These are phyloP conservation scores for Manis crassicaudata DNA, from an alignment of 2,797 vertebrate genomes.

Conservation along the genomic window DNA sequence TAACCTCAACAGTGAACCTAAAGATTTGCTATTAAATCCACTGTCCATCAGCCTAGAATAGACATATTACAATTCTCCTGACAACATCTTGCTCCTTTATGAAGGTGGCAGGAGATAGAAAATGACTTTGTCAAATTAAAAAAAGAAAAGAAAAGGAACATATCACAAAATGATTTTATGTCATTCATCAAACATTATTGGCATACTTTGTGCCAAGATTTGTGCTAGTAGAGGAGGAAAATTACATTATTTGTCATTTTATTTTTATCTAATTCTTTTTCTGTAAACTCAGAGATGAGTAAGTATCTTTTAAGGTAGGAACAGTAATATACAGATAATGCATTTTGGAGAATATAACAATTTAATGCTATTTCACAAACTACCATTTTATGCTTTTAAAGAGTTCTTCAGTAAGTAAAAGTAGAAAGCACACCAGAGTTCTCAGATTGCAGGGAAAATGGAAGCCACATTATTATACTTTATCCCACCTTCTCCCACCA, in stretches of 20 bases:
- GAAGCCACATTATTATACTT: neutral
- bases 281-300: neutral
- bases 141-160: neutral
- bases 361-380: neutral
- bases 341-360: neutral
- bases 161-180: neutral
- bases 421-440: too few species aligned
- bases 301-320: neutral
- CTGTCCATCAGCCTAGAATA: neutral
- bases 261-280: neutral
- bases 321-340: neutral
- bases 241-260: neutral
- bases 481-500: neutral
- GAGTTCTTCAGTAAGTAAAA: neutral
- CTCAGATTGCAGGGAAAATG: neutral
- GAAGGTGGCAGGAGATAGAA: neutral
- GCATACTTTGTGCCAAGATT: neutral
- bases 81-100: neutral
- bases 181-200: neutral
- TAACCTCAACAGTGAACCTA: conserved; percentile 49
- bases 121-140: neutral
- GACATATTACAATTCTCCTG: neutral
- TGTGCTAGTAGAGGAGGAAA: neutral
- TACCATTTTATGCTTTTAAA: neutral
- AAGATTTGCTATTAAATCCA: conserved; percentile 54